Base-by-base conservation (phyloP, 2,888 invertebrate genomes). In the Rhodophaea formosa region DNA sequence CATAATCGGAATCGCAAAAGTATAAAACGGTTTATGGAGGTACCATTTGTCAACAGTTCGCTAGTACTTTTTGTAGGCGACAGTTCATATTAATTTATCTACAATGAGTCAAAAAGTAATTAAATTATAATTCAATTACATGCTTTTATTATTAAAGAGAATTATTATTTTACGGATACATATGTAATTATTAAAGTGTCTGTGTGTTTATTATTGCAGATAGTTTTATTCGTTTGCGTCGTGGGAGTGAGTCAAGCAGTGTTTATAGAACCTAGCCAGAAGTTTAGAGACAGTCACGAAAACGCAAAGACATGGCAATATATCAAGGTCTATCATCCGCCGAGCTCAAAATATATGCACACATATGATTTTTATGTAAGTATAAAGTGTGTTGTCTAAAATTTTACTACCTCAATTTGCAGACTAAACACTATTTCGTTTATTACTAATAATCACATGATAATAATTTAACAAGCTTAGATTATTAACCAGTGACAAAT, bases 1-100 rank as follows among this genome's bases (percentile, higher is more conserved):
- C 72, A 79, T 51, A 51, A 51, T 84, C 78, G 73, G 78, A 85
- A 51, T 83, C 78, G 74, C 78, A 85, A 86, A 82, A 88, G 84
- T 90, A 90, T 90, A 90, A 86, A 91, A 88, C 67, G 84, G 81
- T 78, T 77, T 73, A 80, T 79, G 76, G 70, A 77, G 66, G 68
- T 70, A 69, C 65, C 68, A 68, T 71, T 75, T 68, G 75, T 77
- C 76, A 88, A 87, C 90, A 90, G 90, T 89, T 81, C 68, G 77
- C 77, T 77, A 77, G 77, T 80, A 77, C 71, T 80, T 80, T 77
- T 77, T 77, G 77, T 70, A 76, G 75, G 77, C 77, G 74, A 74
- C 82, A 80, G 87, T 88, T 83, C 87, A 77, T 79, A 72, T 66
- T 71, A 82, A 79, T 71, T 70, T 62, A 59, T 62, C 53, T 68